Evolutionary conservation across 2,113 vertebrate genomes (phyloP).

Genomic region (Sturnira hondurensis): DNA sequence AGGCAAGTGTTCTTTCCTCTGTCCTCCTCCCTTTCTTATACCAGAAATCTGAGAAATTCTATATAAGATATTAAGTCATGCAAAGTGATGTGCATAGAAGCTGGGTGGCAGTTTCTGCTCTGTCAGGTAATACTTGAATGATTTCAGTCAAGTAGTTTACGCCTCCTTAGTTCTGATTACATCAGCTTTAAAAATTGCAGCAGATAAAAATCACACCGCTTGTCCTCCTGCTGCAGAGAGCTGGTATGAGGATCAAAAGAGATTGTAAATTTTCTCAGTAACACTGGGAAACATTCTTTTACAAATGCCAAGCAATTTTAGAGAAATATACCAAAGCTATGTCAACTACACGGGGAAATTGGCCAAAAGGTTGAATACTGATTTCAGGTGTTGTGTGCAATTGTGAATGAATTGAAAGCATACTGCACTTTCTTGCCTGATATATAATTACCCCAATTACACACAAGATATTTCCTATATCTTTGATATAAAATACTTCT

Average conservation of each 20-base stretch:
- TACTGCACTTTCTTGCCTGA: background rate
- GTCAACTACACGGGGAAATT: background rate
- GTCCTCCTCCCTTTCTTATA: background rate
- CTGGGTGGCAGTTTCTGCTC: slow-evolving; percentile 6
- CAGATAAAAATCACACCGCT: background rate
- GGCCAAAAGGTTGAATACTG: background rate
- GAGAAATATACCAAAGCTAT: background rate
- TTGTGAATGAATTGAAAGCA: background rate
- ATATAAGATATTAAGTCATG: background rate
- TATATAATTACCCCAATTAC: background rate
- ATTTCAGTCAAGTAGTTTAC: slow-evolving; percentile 15
- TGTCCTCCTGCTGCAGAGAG: background rate
- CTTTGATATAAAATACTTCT: background rate
- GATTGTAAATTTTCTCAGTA: background rate
- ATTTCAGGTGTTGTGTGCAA: background rate
- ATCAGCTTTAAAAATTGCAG: background rate
- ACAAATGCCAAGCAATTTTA: background rate
- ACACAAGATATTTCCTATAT: background rate
- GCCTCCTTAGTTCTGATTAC: background rate
- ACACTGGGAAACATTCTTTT: background rate
- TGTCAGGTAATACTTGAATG: background rate
- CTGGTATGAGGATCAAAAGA: background rate
- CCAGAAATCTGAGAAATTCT: background rate
- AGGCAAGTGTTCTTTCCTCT: background rate
- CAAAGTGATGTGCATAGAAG: background rate